Conservation (phyloP, 2,888 invertebrate genomes). For the Xestia xanthographa region DNA sequence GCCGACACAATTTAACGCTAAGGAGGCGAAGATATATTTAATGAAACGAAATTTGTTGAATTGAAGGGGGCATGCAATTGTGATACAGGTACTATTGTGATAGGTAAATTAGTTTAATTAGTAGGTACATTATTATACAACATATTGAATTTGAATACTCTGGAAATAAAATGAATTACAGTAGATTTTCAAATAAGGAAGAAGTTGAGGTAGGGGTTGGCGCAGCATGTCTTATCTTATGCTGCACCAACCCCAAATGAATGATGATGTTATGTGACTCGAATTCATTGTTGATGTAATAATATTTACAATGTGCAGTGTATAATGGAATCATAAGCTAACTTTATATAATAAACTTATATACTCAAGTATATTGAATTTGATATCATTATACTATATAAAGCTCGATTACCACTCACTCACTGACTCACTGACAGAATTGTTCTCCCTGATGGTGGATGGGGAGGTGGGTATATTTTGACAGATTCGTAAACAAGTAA, state of each 20-base stretch:
- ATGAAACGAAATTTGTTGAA: not conserved
- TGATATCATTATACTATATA: no score
- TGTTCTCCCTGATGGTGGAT: no score
- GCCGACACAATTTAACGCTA: not conserved
- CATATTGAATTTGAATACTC: not conserved
- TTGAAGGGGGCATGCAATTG: not conserved
- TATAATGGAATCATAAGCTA: not conserved
- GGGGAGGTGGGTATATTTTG: no score
- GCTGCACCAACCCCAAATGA: no score
- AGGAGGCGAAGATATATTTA: not conserved
- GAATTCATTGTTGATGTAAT: not conserved
- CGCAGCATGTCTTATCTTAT: no score
- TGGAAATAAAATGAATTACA: not conserved
- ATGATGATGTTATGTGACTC: not conserved
- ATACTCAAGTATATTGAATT: not conserved
- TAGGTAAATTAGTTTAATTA: not conserved
- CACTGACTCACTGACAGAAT: no score
- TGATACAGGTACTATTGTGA: slow-evolving; percentile 15
- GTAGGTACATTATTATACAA: not conserved
- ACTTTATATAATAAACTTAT: not conserved
- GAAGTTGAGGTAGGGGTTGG: no score
- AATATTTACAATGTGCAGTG: not conserved
- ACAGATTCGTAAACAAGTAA: no score
- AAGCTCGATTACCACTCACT: no score
- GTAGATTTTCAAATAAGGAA: not conserved